phyloP scores from a whole-genome alignment of 2,888 invertebrate genomes.

The Pheosia gnoma region DNA sequence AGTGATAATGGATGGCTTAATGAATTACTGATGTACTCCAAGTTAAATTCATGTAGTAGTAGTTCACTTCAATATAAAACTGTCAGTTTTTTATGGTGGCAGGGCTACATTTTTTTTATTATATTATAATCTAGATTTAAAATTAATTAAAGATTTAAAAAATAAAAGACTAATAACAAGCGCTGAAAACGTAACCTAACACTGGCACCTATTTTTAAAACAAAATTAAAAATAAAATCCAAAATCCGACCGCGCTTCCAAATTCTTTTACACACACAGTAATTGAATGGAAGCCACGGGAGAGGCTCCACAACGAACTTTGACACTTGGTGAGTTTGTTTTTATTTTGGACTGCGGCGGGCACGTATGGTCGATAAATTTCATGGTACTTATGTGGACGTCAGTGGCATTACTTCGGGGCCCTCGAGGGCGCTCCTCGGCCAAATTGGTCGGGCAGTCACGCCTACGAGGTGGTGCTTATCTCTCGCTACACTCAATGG shows the following conservation, averaged over 20 bases:
- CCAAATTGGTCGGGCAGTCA: slow-evolving; percentile 62
- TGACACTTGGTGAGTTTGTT: slow-evolving; percentile 67
- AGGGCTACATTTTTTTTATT: too few species aligned
- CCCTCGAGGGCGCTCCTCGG: slow-evolving; percentile 55
- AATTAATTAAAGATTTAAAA: not conserved
- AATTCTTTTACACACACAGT: slow-evolving; percentile 29
- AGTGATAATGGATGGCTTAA: slow-evolving; percentile 38
- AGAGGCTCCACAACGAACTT: slow-evolving; percentile 44
- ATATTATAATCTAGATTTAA: too few species aligned
- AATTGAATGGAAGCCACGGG: slow-evolving; percentile 44
- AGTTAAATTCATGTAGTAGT: too few species aligned
- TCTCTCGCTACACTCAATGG: slow-evolving; percentile 38
- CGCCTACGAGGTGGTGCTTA: slow-evolving; percentile 51
- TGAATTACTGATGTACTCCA: too few species aligned
- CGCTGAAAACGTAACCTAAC: not conserved
- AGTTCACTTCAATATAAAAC: too few species aligned
- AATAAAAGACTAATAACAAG: not conserved
- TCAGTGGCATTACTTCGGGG: slow-evolving; percentile 64
- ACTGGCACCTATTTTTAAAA: not conserved
- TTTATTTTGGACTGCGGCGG: slow-evolving; percentile 62
- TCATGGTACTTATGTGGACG: slow-evolving; percentile 69
- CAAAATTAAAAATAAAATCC: slow-evolving; percentile 11
- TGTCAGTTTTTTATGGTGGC: too few species aligned
- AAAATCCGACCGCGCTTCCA: slow-evolving; percentile 23
- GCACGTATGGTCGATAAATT: slow-evolving; percentile 76